Conservation (phyloP, 2,113 vertebrate species). For the Crotalus horridus region DNA sequence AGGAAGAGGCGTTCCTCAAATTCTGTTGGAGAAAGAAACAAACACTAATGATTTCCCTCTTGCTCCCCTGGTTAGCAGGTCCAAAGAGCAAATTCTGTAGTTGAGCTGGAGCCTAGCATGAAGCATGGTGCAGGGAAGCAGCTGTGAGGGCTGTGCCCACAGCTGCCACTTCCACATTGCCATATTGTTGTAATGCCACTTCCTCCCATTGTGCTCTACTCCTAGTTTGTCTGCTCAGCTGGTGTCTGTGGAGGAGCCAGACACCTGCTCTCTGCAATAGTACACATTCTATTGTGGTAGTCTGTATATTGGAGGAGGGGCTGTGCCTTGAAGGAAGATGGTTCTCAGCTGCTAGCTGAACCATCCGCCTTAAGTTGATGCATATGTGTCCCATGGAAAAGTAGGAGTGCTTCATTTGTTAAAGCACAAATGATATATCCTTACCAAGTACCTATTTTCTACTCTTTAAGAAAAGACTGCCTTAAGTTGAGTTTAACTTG, state of each 20-base stretch:
- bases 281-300: background rate
- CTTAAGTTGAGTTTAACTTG: background rate
- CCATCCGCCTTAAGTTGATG: background rate
- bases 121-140: background rate
- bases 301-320: background rate
- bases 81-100: background rate
- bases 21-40: background rate
- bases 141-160: background rate
- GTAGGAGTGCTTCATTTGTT: background rate
- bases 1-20: background rate
- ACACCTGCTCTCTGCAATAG: background rate
- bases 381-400: background rate
- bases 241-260: background rate
- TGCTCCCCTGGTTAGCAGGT: background rate
- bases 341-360: background rate
- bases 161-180: background rate
- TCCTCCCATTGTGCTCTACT: background rate
- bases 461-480: background rate
- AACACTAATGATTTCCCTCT: background rate
- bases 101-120: background rate
- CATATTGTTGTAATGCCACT: background rate
- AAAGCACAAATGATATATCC: background rate
- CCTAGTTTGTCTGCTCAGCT: background rate
- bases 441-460: background rate
- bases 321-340: background rate